Conservation (phyloP, 2,888 invertebrate genomes). For the Cataglyphis rosenhaueri region DNA sequence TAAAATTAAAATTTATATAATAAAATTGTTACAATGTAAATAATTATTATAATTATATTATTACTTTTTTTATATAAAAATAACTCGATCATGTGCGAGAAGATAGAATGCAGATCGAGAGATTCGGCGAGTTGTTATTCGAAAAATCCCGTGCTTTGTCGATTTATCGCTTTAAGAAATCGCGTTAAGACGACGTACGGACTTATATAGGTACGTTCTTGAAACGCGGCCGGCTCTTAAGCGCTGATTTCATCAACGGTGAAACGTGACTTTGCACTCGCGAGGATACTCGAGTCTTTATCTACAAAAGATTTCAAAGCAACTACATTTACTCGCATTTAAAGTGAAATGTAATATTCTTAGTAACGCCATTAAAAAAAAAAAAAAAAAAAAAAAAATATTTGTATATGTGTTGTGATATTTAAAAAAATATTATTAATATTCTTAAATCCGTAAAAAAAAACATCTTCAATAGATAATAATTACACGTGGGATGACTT, state of each 20-base stretch:
- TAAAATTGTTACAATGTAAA: too few relatives aligned
- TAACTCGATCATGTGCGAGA: not conserved
- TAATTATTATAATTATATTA: not conserved
- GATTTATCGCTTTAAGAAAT: constrained; percentile 23
- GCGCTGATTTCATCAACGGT: constrained; percentile 44
- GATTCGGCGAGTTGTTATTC: not conserved
- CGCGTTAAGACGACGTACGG: not conserved
- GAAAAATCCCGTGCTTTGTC: not conserved
- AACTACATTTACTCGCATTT: constrained; percentile 19
- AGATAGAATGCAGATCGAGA: not conserved
- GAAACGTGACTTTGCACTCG: constrained; percentile 45
- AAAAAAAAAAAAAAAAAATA: not conserved
- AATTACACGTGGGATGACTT: not conserved
- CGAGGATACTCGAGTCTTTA: constrained; percentile 26
- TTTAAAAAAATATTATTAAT: not conserved
- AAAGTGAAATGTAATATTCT: not conserved
- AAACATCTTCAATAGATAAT: not conserved
- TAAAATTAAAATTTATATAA: too few relatives aligned
- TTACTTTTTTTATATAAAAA: not conserved
- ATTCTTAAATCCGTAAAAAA: not conserved
- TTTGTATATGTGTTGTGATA: not conserved
- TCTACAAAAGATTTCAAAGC: constrained; percentile 12
- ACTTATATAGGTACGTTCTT: constrained; percentile 14
- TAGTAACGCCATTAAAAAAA: not conserved
- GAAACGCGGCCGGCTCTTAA: constrained; percentile 35